A percentile compares a stretch with the other conserved stretches of the same genome.
These are phyloP conservation scores for Lasioglossum oenotherae DNA, from an alignment of 2,888 invertebrate species.

Conservation along the genomic window DNA sequence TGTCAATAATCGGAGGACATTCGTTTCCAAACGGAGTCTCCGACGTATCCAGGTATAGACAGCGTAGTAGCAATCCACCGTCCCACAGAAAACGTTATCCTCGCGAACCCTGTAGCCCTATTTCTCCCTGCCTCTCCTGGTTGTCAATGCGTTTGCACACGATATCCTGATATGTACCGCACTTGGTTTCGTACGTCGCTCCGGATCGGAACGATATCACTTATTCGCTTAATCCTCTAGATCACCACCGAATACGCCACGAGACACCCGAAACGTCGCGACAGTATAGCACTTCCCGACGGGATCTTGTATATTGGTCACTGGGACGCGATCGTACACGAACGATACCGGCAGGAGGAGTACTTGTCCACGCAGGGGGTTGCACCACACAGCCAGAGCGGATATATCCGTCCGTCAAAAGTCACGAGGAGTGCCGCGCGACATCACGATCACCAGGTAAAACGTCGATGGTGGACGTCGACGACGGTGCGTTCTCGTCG, in stretches of 20 bases:
- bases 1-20: not conserved
- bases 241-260: conserved; percentile 36
- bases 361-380: conserved; percentile 7
- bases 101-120: not conserved
- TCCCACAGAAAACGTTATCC: not conserved
- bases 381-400: conserved; percentile 9
- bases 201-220: conserved; percentile 27
- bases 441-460: conserved; percentile 30
- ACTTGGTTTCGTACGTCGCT: conserved; percentile 14
- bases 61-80: not conserved
- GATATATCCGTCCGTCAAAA: not conserved
- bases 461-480: conserved; percentile 35
- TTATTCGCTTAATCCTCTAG: conserved; percentile 1
- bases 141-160: conserved; percentile 1
- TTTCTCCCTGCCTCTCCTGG: not conserved
- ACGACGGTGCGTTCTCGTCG: conserved; percentile 44
- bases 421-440: conserved; percentile 32
- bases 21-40: not conserved
- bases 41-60: not conserved
- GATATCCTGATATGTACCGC: conserved; percentile 33
- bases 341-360: conserved; percentile 13
- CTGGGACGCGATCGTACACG: conserved; percentile 33
- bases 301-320: conserved; percentile 10
- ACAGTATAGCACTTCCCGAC: conserved; percentile 15
- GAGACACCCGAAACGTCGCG: conserved; percentile 15